These are phyloP conservation scores for Syngnathus acus DNA, from an alignment of 2,797 vertebrate genomes.

Conservation along the genomic window DNA sequence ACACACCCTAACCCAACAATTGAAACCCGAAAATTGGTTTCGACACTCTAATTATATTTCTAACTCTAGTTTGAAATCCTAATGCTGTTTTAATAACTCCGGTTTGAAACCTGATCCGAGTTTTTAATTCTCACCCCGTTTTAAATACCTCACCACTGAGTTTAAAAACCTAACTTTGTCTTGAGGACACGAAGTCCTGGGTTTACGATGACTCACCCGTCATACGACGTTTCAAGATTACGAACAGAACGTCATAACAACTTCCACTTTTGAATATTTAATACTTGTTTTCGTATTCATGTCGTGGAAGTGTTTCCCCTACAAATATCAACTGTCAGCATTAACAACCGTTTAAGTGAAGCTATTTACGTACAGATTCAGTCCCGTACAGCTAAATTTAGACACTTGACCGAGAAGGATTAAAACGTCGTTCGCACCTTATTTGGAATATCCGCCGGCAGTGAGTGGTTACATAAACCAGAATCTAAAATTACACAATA, in stretches of 20 bases:
- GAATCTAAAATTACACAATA: neutral
- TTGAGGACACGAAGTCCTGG: neutral
- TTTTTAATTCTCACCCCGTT: neutral
- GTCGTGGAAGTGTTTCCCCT: neutral
- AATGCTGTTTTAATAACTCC: too few species aligned
- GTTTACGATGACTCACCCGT: neutral
- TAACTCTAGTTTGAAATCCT: neutral
- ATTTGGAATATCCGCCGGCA: conserved; percentile 2
- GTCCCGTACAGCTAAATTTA: neutral
- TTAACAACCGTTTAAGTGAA: neutral
- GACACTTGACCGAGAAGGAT: neutral
- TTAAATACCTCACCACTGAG: neutral
- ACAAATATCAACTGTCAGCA: neutral
- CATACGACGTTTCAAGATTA: neutral
- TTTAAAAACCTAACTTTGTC: neutral
- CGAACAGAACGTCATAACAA: neutral
- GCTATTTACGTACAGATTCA: neutral
- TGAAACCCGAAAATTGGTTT: neutral
- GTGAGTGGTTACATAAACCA: neutral
- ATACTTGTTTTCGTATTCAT: neutral
- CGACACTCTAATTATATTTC: neutral
- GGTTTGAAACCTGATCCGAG: too few species aligned
- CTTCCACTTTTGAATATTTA: neutral
- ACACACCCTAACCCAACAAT: neutral
- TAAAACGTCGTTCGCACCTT: neutral